Evolutionary conservation across 64 coral and sea anemone genomes (phyloP), one percentile per base, ranked within the genome.

Genomic region (Pocillopora verrucosa): DNA sequence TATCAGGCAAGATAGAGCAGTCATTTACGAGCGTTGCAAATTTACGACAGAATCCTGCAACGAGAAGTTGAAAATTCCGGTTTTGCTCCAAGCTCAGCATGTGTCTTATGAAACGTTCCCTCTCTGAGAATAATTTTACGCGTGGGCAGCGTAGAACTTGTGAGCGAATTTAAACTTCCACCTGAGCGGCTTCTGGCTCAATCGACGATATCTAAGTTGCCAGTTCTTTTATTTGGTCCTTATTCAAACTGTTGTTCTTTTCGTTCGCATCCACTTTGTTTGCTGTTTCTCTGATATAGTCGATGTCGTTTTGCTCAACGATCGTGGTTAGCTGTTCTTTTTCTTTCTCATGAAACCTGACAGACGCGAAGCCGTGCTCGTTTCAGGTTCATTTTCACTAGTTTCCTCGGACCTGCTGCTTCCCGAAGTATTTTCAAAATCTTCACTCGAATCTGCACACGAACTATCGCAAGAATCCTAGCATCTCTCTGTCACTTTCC

Each of bases 341-440:
- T 60, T 60, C 14, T 14, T 60, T 60, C 14, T 60, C n/a, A n/a
- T n/a, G n/a, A n/a, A n/a, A n/a, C n/a, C n/a, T 11, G 25, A 63
- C 13, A 10, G 64, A 13, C 24, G 70, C 38, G 70, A 61, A 20
- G 51, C 11, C 2, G 61, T 20, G 3, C 82, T 61, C n/a, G 70
- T 63, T 61, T 72, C 70, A 9, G 82, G 38, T 85, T 85, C 82
- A 61, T 68, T 64, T 65, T 65, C 60, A 14, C n/a, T 22, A 6
- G 82, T 62, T 26, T 82, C 58, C 34, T 85, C 82, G 20, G 82
- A 20, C 64, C 61, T 38, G 59, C 59, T 60, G 59, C 59, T 60
- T 60, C 14, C 7, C 6, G 59, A 60, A 60, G 59, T 6, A 60
- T 14, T 60, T 6, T 60, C 59, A 60, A 60, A 60, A 14, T 60